Evolutionary conservation across 2,888 invertebrate genomes (phyloP), one percentile per base, ranked within the genome.

Genomic region (Sceliomorpha sp.): DNA sequence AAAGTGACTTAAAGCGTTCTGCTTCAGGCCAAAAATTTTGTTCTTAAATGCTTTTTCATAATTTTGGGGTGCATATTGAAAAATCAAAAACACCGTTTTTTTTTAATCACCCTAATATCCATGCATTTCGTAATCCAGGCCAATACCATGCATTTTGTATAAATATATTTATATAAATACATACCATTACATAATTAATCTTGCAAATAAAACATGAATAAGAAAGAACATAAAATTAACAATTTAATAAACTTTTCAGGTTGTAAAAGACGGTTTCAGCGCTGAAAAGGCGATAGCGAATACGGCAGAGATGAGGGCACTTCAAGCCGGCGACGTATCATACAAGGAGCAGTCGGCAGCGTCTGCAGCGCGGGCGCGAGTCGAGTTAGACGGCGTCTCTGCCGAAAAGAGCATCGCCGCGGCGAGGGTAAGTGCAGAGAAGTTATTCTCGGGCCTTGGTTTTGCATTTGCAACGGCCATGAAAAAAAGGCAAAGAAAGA

Each of bases 361-460:
- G 31, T 93, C 94, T 17, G 95, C 96, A 9, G 92, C 94, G 71
- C 92, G 94, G 75, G 94, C 95, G 72, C 90, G 95, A 74, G 89
- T 96, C 70, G 96, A 96, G 88, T 91, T 95, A 67, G 96, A 96
- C 83, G 96, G 96, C 36, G 91, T 96, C 67, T 94, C 94, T 14
- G 94, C 96, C 0, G 96, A 97, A 89, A 95, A 96, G 88, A 94
- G 94, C 84, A 93, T 94, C 73, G 93, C 96, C 62, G 92, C 94
- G 74, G 92, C 94, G 76, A 94, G 96, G 92, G 96, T 96, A 88
- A 89, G 90, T 84, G 48, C 9, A 4, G 29, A 5, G 32, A 5
- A 70, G 55, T 62, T 48, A 51, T 51, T 64, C 51, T 58, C 37
- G 48, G 31, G 45, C 36, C 15, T 24, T 7, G 15, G 12, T 13